These are phyloP conservation scores for Prionchulus punctatus DNA, from an alignment of 2,888 invertebrate species.

Conservation along the genomic window DNA sequence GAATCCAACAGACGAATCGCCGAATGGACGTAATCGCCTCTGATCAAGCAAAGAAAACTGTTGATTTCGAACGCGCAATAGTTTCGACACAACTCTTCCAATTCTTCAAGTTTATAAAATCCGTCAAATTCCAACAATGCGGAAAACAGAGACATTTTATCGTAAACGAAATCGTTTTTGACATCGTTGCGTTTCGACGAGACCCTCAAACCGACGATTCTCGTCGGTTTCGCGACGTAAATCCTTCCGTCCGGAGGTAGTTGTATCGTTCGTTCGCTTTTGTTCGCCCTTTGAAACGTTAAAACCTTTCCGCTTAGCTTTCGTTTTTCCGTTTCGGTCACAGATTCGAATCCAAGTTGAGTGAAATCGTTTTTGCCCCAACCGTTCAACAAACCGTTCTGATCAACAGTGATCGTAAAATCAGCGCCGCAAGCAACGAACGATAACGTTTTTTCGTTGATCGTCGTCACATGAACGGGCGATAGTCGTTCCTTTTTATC, in stretches of 20 bases:
- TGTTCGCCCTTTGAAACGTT: conserved; percentile 5
- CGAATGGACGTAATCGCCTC: too few species aligned
- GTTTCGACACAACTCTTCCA: too few species aligned
- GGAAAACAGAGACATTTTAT: too few species aligned
- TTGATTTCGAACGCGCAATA: too few species aligned
- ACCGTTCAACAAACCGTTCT: conserved; percentile 49
- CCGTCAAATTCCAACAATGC: too few species aligned
- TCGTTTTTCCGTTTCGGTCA: not conserved
- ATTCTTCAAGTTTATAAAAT: too few species aligned
- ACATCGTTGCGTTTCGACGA: too few species aligned
- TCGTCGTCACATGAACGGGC: conserved; percentile 27
- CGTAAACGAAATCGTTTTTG: too few species aligned
- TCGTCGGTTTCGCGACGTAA: conserved; percentile 3
- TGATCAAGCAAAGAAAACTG: too few species aligned
- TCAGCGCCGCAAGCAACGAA: conserved; percentile 51
- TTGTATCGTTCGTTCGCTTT: conserved; percentile 3
- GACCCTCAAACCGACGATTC: conserved; percentile 4
- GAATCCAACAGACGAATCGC: too few species aligned
- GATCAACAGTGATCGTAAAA: conserved; percentile 52
- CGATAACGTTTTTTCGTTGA: conserved; percentile 20
- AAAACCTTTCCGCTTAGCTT: conserved; percentile 1
- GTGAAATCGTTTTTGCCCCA: conserved; percentile 57
- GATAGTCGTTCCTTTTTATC: conserved; percentile 37
- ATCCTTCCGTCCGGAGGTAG: conserved; percentile 7
- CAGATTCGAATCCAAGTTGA: conserved; percentile 39